These are phyloP conservation scores for Platyrinchus mystaceus DNA, from an alignment of 2,797 vertebrate species.

Conservation along the genomic window DNA sequence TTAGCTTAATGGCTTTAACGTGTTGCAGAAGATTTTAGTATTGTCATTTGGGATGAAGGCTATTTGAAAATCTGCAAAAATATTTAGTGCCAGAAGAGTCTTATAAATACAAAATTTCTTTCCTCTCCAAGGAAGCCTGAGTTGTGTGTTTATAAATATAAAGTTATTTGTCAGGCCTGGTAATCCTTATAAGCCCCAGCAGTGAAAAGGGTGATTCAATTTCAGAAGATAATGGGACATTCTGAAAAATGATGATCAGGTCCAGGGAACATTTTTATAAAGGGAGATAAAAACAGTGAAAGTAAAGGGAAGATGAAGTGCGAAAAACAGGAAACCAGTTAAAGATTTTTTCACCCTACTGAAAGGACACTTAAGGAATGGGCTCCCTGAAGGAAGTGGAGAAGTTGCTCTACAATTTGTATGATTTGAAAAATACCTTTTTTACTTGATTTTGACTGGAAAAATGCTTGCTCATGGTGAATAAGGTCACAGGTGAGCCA, in stretches of 20 bases:
- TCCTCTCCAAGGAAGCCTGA: background rate
- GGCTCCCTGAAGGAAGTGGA: background rate
- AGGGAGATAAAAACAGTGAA: background rate
- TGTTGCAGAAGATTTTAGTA: background rate
- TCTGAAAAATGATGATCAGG: background rate
- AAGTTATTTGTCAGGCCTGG: background rate
- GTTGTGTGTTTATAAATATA: background rate
- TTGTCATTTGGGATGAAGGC: background rate
- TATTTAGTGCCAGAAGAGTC: background rate
- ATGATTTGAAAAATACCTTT: background rate
- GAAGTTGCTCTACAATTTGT: background rate
- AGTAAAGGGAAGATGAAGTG: background rate
- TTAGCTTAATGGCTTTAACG: background rate
- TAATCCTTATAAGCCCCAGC: background rate
- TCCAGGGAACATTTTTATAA: background rate
- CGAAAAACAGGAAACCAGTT: background rate
- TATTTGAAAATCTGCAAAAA: background rate
- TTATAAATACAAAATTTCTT: background rate
- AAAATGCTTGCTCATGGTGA: accelerated
- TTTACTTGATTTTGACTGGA: background rate
- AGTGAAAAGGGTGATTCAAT: background rate
- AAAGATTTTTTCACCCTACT: background rate
- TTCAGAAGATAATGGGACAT: background rate
- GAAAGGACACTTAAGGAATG: background rate
- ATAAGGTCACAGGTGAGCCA: background rate